Evolutionary conservation across 2,797 vertebrate species (phyloP).

Genomic region (Scarus forsteni): DNA sequence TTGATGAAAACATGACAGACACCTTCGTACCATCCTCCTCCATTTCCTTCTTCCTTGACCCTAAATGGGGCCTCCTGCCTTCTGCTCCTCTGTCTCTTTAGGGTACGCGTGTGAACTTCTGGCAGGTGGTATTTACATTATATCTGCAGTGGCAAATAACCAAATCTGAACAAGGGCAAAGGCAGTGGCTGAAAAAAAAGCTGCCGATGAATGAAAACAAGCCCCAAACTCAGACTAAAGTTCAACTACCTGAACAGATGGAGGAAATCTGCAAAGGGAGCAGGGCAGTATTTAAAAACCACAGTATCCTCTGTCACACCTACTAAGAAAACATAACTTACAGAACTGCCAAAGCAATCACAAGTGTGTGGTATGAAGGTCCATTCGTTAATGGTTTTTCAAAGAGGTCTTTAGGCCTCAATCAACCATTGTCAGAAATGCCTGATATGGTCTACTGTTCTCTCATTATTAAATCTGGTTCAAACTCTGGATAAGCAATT

Average conservation of each 20-base stretch:
- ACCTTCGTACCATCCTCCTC: slow-evolving; percentile 2
- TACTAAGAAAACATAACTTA: slow-evolving; percentile 8
- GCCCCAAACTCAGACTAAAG: slow-evolving; percentile 6
- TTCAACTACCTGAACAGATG: slow-evolving; percentile 15
- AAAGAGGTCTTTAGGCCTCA: no score
- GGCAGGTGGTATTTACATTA: slow-evolving; percentile 53
- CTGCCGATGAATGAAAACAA: slow-evolving; percentile 12
- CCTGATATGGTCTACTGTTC: no score
- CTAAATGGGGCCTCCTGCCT: slow-evolving; percentile 32
- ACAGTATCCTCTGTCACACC: background rate
- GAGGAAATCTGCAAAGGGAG: slow-evolving; percentile 6
- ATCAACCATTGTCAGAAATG: no score
- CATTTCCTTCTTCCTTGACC: slow-evolving; percentile 20
- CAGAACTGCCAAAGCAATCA: background rate
- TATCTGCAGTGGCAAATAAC: slow-evolving; percentile 16
- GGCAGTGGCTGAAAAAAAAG: slow-evolving; percentile 11
- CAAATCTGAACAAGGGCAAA: slow-evolving; percentile 30
- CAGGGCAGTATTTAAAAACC: background rate
- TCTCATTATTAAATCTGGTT: no score
- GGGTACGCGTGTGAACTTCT: slow-evolving; percentile 19
- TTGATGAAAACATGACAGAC: slow-evolving; percentile 11
- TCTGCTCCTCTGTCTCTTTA: slow-evolving; percentile 22
- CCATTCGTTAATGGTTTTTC: no score
- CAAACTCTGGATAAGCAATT: no score
- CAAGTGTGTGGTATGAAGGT: background rate